These are phyloP conservation scores for Lateolabrax maculatus DNA, from an alignment of 2,797 vertebrate species.

Conservation along the genomic window DNA sequence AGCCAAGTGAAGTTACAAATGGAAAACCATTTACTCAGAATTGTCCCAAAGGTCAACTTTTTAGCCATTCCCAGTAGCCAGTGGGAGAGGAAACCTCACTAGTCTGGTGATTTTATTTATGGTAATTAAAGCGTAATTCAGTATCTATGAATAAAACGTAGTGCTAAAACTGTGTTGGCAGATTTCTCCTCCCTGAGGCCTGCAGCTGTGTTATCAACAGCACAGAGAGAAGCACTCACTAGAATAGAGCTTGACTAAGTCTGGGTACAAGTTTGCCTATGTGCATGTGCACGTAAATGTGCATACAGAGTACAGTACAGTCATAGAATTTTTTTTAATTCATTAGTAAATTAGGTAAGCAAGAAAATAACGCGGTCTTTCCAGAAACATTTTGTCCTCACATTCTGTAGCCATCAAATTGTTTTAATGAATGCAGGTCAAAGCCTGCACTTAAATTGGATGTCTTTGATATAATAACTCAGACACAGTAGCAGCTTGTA, in stretches of 20 bases:
- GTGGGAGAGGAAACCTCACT: slow-evolving; percentile 23
- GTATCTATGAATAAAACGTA: slow-evolving; percentile 55
- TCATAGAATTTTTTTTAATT: too few species aligned
- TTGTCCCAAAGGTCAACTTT: slow-evolving; percentile 52
- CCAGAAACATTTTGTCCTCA: slow-evolving; percentile 29
- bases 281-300: neutral
- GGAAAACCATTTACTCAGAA: slow-evolving; percentile 53
- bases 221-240: slow-evolving; percentile 23
- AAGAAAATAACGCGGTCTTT: slow-evolving; percentile 22
- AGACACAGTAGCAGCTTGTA: slow-evolving; percentile 6
- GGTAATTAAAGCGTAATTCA: slow-evolving; percentile 72
- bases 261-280: neutral
- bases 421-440: slow-evolving; percentile 58
- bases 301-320: neutral
- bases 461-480: slow-evolving; percentile 60
- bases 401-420: slow-evolving; percentile 47
- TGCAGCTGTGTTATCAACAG: slow-evolving; percentile 56
- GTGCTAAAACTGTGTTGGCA: slow-evolving; percentile 47
- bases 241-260: slow-evolving; percentile 18
- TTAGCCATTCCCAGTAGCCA: slow-evolving; percentile 45
- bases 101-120: slow-evolving; percentile 64
- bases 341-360: neutral
- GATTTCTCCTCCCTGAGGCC: slow-evolving; percentile 48
- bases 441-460: slow-evolving; percentile 49
- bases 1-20: slow-evolving; percentile 44